phyloP scores from a whole-genome alignment of 1,140 invertebrate genomes.

The Pogonomyrmex barbatus region DNA sequence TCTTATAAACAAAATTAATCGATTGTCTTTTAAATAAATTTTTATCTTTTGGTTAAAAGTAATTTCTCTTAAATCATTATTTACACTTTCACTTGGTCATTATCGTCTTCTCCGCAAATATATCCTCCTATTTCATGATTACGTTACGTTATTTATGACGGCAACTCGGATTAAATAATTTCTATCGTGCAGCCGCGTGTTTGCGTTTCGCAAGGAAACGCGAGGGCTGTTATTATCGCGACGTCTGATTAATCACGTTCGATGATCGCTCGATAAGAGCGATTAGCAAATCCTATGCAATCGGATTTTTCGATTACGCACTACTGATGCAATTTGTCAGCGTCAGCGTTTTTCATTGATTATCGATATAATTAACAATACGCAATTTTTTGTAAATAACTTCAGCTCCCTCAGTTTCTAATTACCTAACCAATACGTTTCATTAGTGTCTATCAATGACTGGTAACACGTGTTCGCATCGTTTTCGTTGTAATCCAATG shows the following conservation, averaged over 20 bases:
- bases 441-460: constrained; percentile 18
- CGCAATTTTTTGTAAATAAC: background rate
- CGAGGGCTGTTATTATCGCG: constrained; percentile 23
- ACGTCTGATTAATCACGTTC: constrained; percentile 32
- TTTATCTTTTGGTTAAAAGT: background rate
- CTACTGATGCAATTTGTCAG: constrained; percentile 3
- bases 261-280: constrained; percentile 16
- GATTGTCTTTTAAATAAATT: background rate
- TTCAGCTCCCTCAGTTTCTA: background rate
- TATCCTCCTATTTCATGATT: background rate
- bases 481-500: constrained; percentile 14
- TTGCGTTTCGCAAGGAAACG: constrained; percentile 17
- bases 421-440: constrained; percentile 21
- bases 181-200: background rate
- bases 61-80: background rate
- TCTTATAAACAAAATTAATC: background rate
- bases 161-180: constrained; percentile 31
- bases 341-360: background rate
- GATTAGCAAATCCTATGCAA: constrained; percentile 7
- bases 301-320: constrained; percentile 12
- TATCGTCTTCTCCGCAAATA: background rate
- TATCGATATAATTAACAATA: background rate
- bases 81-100: background rate
- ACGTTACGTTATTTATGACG: constrained; percentile 26
- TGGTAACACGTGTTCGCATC: background rate